Conservation (phyloP, 2,797 vertebrate genomes). For the Tympanoctomys barrerae region DNA sequence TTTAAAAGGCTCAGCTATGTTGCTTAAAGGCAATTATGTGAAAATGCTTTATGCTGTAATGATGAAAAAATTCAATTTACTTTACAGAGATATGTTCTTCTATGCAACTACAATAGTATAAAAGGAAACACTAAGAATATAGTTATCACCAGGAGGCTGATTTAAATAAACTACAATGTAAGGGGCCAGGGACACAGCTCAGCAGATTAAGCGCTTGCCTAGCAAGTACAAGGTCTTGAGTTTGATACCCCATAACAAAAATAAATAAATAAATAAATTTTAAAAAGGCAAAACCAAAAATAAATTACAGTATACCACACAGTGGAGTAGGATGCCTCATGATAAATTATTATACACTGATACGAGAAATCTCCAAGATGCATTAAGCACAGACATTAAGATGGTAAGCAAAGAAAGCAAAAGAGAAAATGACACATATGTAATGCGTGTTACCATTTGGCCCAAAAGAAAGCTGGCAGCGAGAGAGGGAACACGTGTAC, state of each 20-base stretch:
- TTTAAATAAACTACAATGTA: too few species aligned
- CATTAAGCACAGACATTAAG: not conserved
- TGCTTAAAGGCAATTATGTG: constrained; percentile 33
- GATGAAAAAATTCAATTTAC: constrained; percentile 40
- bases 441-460: not conserved
- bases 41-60: constrained; percentile 19
- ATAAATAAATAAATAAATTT: too few species aligned
- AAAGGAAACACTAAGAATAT: constrained; percentile 34
- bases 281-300: too few species aligned
- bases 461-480: not conserved
- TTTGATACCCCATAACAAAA: too few species aligned
- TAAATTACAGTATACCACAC: not conserved
- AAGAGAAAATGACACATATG: not conserved
- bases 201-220: too few species aligned
- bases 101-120: not conserved
- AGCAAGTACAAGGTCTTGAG: too few species aligned
- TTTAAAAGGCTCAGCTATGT: not conserved
- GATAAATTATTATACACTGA: not conserved
- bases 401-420: constrained; percentile 24
- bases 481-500: not conserved
- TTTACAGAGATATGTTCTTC: not conserved
- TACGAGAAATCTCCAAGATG: not conserved
- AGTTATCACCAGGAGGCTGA: not conserved
- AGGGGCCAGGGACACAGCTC: too few species aligned
- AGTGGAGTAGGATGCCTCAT: not conserved